These are phyloP conservation scores for Microctenopoma stevenorrisi DNA, from an alignment of 2,797 vertebrate genomes.

Conservation along the genomic window DNA sequence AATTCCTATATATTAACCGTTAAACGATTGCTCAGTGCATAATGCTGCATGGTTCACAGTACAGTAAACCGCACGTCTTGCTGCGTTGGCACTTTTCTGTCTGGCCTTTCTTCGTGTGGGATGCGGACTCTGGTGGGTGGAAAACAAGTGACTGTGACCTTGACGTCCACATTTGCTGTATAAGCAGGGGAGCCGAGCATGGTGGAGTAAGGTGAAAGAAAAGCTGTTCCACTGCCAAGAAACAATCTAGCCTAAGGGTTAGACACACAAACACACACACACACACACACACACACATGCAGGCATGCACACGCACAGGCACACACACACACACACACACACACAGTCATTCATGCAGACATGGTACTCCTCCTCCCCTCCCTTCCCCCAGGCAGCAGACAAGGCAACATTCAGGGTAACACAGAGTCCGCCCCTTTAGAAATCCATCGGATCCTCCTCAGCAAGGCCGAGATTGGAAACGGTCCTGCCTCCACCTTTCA, in stretches of 20 bases:
- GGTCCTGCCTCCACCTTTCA: slow-evolving; percentile 86
- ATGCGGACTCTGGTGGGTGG: slow-evolving; percentile 46
- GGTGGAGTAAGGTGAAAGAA: slow-evolving; percentile 38
- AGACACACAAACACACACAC: slow-evolving; percentile 65
- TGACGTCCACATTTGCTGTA: slow-evolving; percentile 41
- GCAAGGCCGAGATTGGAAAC: slow-evolving; percentile 89
- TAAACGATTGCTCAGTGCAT: slow-evolving; percentile 8
- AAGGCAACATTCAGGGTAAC: slow-evolving; percentile 70
- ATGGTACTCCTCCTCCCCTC: slow-evolving; percentile 49
- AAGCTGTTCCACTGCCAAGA: slow-evolving; percentile 53
- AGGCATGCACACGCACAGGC: slow-evolving; percentile 36
- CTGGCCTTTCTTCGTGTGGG: slow-evolving; percentile 32
- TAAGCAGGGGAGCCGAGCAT: slow-evolving; percentile 32
- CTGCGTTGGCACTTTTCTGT: slow-evolving; percentile 40
- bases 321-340: slow-evolving; percentile 13
- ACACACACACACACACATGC: slow-evolving; percentile 61
- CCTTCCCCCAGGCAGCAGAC: slow-evolving; percentile 74
- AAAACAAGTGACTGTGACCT: slow-evolving; percentile 66
- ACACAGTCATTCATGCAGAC: slow-evolving; percentile 44
- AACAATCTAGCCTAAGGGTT: slow-evolving; percentile 85
- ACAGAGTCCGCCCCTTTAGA: slow-evolving; percentile 86
- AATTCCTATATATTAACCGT: slow-evolving; percentile 13
- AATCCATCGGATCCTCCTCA: slow-evolving; percentile 93
- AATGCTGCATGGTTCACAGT: slow-evolving; percentile 20
- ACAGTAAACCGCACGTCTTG: slow-evolving; percentile 27